A percentile compares a stretch with the other conserved stretches of the same genome.
These are phyloP conservation scores for Coturnix japonica DNA, from an alignment of 2,113 vertebrate species.

Conservation along the genomic window DNA sequence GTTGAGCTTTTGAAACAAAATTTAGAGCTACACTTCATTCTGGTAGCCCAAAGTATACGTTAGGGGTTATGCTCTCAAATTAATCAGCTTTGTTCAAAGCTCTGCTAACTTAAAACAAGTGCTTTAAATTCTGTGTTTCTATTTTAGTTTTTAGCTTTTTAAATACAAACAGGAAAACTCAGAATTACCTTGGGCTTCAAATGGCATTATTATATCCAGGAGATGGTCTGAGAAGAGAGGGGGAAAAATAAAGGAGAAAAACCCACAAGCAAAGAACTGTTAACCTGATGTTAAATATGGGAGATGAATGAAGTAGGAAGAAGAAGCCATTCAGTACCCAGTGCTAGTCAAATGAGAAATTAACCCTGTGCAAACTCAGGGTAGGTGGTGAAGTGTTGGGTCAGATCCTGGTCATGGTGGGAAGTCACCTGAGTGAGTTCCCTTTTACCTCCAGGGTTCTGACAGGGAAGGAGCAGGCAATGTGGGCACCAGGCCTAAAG, in stretches of 20 bases:
- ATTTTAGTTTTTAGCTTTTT: background rate
- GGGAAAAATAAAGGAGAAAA: background rate
- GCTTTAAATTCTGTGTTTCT: background rate
- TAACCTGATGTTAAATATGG: background rate
- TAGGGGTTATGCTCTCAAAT: background rate
- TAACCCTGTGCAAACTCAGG: background rate
- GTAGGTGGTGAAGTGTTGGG: background rate
- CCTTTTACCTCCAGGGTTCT: accelerated
- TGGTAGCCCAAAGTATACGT: background rate
- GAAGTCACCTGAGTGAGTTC: accelerated
- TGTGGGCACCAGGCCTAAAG: background rate
- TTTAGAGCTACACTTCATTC: background rate
- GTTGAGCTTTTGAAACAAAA: background rate
- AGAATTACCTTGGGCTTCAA: background rate
- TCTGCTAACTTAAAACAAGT: background rate
- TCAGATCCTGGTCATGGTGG: background rate
- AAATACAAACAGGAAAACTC: background rate
- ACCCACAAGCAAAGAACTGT: background rate
- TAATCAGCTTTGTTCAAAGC: background rate
- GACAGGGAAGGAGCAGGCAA: too few species aligned
- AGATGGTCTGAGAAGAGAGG: background rate
- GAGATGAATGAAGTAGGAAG: background rate
- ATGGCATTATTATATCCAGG: background rate
- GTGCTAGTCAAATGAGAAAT: background rate
- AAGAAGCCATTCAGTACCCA: background rate